These are phyloP conservation scores for Limosa lapponica DNA, from an alignment of 2,797 vertebrate genomes.

Conservation along the genomic window DNA sequence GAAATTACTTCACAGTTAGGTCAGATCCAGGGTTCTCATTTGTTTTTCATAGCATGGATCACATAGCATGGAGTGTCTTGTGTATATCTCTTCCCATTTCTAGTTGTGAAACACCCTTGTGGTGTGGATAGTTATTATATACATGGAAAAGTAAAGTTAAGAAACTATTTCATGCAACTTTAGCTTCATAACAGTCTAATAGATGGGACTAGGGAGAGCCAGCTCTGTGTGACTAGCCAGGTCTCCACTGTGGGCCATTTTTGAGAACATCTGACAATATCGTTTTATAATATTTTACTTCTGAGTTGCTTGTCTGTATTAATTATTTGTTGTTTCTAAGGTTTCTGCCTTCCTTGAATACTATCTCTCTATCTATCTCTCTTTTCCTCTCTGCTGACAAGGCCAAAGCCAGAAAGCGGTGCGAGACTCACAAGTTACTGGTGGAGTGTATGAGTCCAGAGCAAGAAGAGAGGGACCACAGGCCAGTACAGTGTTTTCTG, in stretches of 20 bases:
- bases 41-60: conserved; percentile 31
- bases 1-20: conserved; percentile 24
- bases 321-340: neutral
- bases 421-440: neutral
- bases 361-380: neutral
- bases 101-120: conserved; percentile 34
- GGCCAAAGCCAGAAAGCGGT: neutral
- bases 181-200: neutral
- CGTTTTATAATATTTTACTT: neutral
- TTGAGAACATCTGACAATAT: neutral
- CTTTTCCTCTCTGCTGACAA: neutral
- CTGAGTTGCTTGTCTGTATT: neutral
- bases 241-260: neutral
- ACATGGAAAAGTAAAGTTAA: conserved; percentile 14
- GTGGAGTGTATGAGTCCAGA: fast-evolving
- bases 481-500: neutral
- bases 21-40: conserved; percentile 29
- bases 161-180: conserved; percentile 32
- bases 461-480: neutral
- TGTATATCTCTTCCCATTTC: neutral
- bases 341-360: neutral
- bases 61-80: neutral
- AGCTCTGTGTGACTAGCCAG: neutral
- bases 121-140: neutral
- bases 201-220: conserved; percentile 4